Base-by-base conservation (phyloP, 2,113 vertebrate species). In the Chaetorhynchus papuensis region DNA sequence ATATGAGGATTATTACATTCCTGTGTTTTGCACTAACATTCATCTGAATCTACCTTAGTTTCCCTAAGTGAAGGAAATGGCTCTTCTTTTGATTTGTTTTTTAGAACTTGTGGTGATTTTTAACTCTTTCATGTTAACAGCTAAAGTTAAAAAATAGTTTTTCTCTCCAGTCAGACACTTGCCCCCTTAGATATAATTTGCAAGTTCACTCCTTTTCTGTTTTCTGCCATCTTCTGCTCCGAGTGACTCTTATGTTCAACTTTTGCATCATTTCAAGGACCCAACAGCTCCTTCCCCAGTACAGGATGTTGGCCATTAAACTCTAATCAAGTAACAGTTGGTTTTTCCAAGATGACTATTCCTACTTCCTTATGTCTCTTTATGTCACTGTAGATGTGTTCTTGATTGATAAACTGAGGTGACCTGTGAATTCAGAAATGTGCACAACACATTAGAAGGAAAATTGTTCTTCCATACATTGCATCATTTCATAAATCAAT, bases 401-500 rank as follows among this genome's bases (percentile, higher is more conserved):
- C 31, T 80, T 89, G 63, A 41, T n/a, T 56, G 50, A 56, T 65
- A 80, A 84, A 47, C 35, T 37, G 84, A 86, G 49, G 27, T 95
- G 89, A 87, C 68, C 52, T 90, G n/a, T 74, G 53, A 94, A 81
- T 94, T 91, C 49, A 94, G 35, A 82, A 92, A 49, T 41, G 21
- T 6, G 26, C 74, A 56, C n/a, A 93, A 59, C 64, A 86, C 78
- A 59, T 89, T 83, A 49, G 42, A 19, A 93, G 76, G 39, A 79
- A 95, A 97, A 63, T 26, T 71, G 12, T 89, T 94, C 22, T 11
- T 90, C 70, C 45, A 3, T 65, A 86, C 74, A 56, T 93, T 39
- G 6, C 20, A 8, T 86, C 39, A 68, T 96, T 91, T 94, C 42
- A 80, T 96, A 94, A 97, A 93, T 96, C 93, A 77, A 11, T 74